Base-by-base conservation (phyloP, 2,888 invertebrate species). In the Drosophila tripunctata region DNA sequence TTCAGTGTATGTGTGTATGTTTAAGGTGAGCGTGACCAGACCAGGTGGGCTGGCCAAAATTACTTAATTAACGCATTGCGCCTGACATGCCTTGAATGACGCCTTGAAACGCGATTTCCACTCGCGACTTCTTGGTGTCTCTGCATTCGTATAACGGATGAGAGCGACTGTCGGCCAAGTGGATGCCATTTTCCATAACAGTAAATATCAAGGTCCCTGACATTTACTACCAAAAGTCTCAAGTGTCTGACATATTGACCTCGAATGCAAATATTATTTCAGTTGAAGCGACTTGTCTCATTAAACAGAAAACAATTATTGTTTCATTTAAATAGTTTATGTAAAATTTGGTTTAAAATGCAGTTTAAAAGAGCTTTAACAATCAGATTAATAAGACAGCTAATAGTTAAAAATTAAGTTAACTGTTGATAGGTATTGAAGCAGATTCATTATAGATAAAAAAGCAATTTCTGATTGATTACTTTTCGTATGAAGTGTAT, bases 21-120 rank as follows among this genome's bases (percentile, higher is more conserved):
- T 45, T 68, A 58, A 64, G 76, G 71, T 47, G 58, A 73, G 74
- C 65, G 74, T 76, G 77, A 66, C 73, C 50, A 50, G 62, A 51
- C 67, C 67, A 51, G 61, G 63, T 41, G 55, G 30, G 35, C 41
- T 48, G 27, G 38, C 45, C 61, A 56, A 60, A 78, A 78, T 78
- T 75, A 73, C 79, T 78, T 78, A 78, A 78, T 78, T 78, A 78
- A 78, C 79, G 79, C 72, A 78, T 51, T 76, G 67, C 62, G 43
- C 55, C 35, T 19, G 66, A 51, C 60, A 63, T 51, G 41, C 27
- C 55, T 36, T 45, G 33, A 54, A 54, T 27, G 45, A 36, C 27
- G 36, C 19, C 30, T 35, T 19, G 17, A 17, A 65, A 66, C 57
- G 36, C 36, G 38, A 51, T 44, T 27, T 24, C 35, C 8, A 22